These are phyloP conservation scores for Cyanoderma ruficeps DNA, from an alignment of 2,113 vertebrate species.

Conservation along the genomic window DNA sequence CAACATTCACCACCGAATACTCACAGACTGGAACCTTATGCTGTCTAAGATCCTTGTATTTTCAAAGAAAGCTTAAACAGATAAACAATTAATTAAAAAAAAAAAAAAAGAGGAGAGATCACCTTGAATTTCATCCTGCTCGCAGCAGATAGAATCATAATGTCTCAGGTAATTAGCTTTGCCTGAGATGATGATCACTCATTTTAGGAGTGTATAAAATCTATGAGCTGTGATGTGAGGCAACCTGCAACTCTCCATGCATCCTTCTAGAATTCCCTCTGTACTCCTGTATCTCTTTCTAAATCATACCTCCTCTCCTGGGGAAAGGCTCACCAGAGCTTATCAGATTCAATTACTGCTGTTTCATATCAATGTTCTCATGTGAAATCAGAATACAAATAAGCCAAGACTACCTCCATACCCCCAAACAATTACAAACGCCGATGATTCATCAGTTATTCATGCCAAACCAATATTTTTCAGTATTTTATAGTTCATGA, in stretches of 20 bases:
- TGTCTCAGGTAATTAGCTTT: slow-evolving; percentile 25
- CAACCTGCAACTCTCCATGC: background rate
- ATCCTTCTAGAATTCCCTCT: background rate
- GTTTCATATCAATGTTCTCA: slow-evolving; percentile 53
- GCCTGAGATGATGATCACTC: slow-evolving; percentile 27
- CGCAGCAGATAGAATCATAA: slow-evolving; percentile 29
- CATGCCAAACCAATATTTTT: slow-evolving; percentile 52
- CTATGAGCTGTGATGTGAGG: background rate
- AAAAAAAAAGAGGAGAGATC: background rate
- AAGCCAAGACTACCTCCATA: slow-evolving; percentile 25
- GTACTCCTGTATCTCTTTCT: background rate
- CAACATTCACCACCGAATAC: background rate
- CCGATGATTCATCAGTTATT: slow-evolving; percentile 35
- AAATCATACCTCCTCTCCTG: background rate
- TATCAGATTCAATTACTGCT: slow-evolving; percentile 57
- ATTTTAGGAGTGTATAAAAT: slow-evolving; percentile 14
- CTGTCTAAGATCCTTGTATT: slow-evolving; percentile 11
- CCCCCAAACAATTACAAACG: slow-evolving; percentile 28
- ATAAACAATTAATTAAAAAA: background rate
- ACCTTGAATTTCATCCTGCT: background rate
- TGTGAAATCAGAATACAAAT: slow-evolving; percentile 58
- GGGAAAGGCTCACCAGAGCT: slow-evolving; percentile 10
- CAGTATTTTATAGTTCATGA: slow-evolving; percentile 24
- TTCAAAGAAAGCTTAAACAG: slow-evolving; percentile 50
- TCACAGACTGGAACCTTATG: background rate